Conservation (phyloP, 64 coral and sea anemone species). For the Trachythela sp. region DNA sequence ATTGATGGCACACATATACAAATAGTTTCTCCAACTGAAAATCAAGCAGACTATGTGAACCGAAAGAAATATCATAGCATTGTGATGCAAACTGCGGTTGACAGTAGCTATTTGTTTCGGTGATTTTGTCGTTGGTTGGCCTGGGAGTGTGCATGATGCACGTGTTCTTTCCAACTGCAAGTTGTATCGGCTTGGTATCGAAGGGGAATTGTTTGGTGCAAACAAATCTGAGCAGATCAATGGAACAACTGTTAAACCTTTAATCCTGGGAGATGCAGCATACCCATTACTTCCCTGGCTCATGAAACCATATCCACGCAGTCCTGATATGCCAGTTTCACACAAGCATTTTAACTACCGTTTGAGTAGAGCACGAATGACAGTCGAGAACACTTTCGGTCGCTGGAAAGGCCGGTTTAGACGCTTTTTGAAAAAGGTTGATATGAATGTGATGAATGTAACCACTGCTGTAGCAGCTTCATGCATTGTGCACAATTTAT, state of each 20-base stretch:
- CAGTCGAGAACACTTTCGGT: background rate
- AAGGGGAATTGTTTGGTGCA: background rate
- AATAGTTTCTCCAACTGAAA: background rate
- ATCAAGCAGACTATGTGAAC: slow-evolving; percentile 11
- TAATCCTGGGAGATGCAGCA: slow-evolving; percentile 22
- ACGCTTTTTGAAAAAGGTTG: background rate
- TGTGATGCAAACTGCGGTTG: slow-evolving; percentile 12
- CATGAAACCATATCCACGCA: slow-evolving; percentile 19
- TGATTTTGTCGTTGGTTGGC: background rate
- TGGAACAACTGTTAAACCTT: background rate
- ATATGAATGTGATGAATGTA: background rate
- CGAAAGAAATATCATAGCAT: slow-evolving; percentile 22
- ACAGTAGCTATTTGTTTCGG: background rate
- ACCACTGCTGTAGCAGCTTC: background rate
- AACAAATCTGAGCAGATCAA: background rate
- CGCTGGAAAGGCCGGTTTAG: background rate
- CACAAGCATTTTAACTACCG: background rate
- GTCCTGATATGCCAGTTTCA: background rate
- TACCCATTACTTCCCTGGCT: slow-evolving; percentile 28
- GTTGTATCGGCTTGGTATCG: background rate
- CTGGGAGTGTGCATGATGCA: slow-evolving; percentile 27
- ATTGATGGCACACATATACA: slow-evolving; percentile 28
- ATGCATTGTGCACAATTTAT: background rate
- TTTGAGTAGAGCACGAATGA: background rate
- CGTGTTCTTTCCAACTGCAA: background rate